A percentile compares a stretch with the other conserved stretches of the same genome.
phyloP scores from a whole-genome alignment of 2,113 vertebrate genomes.

The Platysteira castanea region DNA sequence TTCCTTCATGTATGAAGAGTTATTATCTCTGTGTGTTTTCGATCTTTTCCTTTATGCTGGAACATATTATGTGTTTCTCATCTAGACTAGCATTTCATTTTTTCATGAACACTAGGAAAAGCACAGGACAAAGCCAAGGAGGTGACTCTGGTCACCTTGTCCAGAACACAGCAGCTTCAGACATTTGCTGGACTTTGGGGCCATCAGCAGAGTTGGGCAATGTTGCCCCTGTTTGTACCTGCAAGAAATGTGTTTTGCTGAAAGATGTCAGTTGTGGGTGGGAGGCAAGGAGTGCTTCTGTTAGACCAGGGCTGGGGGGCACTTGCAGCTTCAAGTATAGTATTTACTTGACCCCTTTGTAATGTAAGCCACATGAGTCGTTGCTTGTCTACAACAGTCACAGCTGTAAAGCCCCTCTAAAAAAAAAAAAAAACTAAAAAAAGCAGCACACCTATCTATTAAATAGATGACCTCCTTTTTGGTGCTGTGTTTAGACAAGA shows the following conservation, averaged over 20 bases:
- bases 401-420: not conserved
- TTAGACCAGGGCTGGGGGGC: not conserved
- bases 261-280: not conserved
- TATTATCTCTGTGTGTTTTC: not conserved
- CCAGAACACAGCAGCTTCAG: not conserved
- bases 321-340: not conserved
- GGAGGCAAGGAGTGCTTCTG: not conserved
- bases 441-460: not conserved
- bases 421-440: not conserved
- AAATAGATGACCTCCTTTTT: not conserved
- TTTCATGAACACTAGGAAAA: not conserved
- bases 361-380: accelerated
- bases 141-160: not conserved
- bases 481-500: not conserved
- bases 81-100: not conserved
- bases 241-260: not conserved
- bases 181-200: not conserved
- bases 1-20: not conserved
- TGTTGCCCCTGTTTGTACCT: not conserved
- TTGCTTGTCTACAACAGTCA: not conserved
- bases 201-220: not conserved
- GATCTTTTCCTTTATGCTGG: not conserved
- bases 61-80: not conserved
- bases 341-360: not conserved
- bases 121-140: not conserved